Evolutionary conservation across 2,113 vertebrate species (phyloP), one percentile per base, ranked within the genome.

Genomic region (Falcunculus frontatus): DNA sequence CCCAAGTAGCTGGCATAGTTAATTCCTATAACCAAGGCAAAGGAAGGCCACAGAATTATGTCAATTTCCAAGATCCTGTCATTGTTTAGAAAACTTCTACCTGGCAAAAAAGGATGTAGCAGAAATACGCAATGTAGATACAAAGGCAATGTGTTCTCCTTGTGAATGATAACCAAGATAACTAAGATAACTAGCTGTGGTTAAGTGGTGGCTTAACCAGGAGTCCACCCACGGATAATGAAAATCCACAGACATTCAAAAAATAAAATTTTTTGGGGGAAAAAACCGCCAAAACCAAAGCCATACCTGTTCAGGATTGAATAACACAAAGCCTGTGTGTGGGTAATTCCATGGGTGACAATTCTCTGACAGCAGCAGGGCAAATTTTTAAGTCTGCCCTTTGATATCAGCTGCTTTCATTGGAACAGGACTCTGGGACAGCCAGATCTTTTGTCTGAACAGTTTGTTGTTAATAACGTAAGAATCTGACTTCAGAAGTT

Each of bases 1-100:
- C 4, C 4, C 6, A 35, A 30, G 21, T 6, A 59, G 13, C 3
- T 39, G 12, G 3, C 13, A 56, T 4, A 9, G 1, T 39, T 15
- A 70, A 23, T 73, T 30, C 21, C 41, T 35, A 52, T 11, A 79
- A 37, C 7, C 9, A 62, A 69, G 53, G 23, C 37, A 87, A 60
- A 87, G 7, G 5, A 68, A 49, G 46, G 46, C 4, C 17, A 42
- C 9, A 15, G 17, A 78, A 67, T 53, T 44, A 14, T 0, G 2
- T 16, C 13, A 29, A 13, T 83, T 86, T 60, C 21, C 39, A 80
- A 46, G n/a, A 27, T n/a, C 16, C 20, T 84, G 44, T 4, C 32
- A 39, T 33, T 64, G 8, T 20, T 56, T 30, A 42, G 41, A 69
- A 50, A 82, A 10, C 41, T 17, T 68, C 35, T 25, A 59, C 23